phyloP scores from a whole-genome alignment of 2,113 vertebrate genomes.

The Tretioscincus oriximinensis region DNA sequence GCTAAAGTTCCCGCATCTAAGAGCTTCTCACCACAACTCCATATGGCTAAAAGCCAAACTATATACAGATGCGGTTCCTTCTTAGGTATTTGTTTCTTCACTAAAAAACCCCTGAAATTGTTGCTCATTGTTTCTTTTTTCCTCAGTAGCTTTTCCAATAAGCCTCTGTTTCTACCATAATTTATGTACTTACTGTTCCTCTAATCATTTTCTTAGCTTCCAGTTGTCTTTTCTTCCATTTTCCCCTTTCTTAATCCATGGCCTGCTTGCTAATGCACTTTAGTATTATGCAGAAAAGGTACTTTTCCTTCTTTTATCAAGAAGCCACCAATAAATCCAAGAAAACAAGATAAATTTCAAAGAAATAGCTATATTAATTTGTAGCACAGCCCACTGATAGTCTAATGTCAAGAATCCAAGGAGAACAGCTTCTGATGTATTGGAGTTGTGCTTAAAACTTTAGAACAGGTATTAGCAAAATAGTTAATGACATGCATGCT shows the following conservation, averaged over 20 bases:
- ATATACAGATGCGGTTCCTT: slow-evolving; percentile 9
- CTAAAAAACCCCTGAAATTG: slow-evolving; percentile 3
- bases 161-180: background rate
- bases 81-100: background rate
- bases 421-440: too few species aligned
- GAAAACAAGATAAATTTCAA: too few species aligned
- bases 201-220: background rate
- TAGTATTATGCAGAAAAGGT: background rate
- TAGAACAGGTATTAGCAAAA: too few species aligned
- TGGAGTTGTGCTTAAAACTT: too few species aligned
- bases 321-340: background rate
- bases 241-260: background rate
- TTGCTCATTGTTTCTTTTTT: background rate
- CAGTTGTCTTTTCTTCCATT: background rate
- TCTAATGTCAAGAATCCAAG: too few species aligned
- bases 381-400: too few species aligned
- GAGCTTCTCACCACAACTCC: slow-evolving; percentile 32
- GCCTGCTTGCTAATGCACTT: background rate
- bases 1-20: slow-evolving; percentile 21
- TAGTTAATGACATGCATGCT: too few species aligned
- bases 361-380: too few species aligned
- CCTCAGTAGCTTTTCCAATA: background rate
- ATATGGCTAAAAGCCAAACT: slow-evolving; percentile 24
- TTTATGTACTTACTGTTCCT: background rate
- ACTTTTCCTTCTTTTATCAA: background rate